phyloP scores from a whole-genome alignment of 2,797 vertebrate genomes.

The Muscicapa striata region DNA sequence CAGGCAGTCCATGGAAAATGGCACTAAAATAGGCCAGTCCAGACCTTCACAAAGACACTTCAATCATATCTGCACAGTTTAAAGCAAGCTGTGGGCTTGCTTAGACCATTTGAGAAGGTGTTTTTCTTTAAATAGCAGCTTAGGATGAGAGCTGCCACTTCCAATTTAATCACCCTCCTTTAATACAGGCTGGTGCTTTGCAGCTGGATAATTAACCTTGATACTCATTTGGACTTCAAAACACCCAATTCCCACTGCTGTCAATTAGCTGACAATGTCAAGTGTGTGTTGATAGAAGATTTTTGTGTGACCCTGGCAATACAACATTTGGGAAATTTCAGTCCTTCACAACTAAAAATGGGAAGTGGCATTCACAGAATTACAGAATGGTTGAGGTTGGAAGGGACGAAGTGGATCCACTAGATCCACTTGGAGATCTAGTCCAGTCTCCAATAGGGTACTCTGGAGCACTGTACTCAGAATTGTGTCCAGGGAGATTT shows the following conservation, averaged over 20 bases:
- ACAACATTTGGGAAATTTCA: background rate
- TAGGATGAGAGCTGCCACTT: background rate
- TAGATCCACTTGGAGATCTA: background rate
- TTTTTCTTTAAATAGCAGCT: slow-evolving; percentile 39
- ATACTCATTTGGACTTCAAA: slow-evolving; percentile 26
- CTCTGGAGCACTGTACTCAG: background rate
- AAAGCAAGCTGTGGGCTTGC: background rate
- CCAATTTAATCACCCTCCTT: slow-evolving; percentile 20
- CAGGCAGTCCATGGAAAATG: background rate
- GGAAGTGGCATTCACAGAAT: background rate
- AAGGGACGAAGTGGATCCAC: too few relatives aligned
- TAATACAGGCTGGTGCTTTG: slow-evolving; percentile 12
- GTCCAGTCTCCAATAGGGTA: background rate
- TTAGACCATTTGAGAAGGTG: background rate
- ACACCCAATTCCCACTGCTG: slow-evolving; percentile 27
- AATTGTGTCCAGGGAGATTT: background rate
- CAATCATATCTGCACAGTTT: background rate
- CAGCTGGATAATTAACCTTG: slow-evolving; percentile 59
- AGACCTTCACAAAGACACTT: background rate
- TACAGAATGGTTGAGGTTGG: too few relatives aligned
- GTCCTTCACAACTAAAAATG: background rate
- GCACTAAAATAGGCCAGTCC: background rate
- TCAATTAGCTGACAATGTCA: slow-evolving; percentile 31
- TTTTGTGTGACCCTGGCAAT: slow-evolving; percentile 7
- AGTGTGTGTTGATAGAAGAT: background rate